These are phyloP conservation scores for Lanistes nyassanus DNA, from an alignment of 1,140 invertebrate species.

Conservation along the genomic window DNA sequence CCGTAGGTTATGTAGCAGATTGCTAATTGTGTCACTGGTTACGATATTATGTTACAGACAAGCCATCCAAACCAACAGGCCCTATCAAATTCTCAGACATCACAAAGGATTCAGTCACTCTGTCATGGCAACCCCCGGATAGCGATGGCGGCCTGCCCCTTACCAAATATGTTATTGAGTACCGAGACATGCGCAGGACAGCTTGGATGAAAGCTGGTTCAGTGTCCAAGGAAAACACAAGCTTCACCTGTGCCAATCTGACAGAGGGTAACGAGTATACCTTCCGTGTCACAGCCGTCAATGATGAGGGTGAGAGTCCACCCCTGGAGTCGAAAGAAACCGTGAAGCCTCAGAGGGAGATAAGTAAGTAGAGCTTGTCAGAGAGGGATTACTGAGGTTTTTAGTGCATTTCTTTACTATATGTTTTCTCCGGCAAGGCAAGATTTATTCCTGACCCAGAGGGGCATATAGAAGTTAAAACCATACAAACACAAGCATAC, in stretches of 20 bases:
- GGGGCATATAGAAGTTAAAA: not conserved
- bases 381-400: too few species aligned
- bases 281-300: conserved; percentile 95
- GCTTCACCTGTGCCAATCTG: conserved; percentile 79
- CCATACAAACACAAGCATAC: too few species aligned
- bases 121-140: conserved; percentile 88
- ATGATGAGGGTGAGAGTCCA: conserved; percentile 93
- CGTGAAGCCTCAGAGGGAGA: conserved; percentile 40
- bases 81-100: conserved; percentile 82
- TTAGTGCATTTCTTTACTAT: too few species aligned
- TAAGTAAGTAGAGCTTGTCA: not conserved
- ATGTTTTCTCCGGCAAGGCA: too few species aligned
- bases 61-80: conserved; percentile 89
- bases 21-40: not conserved
- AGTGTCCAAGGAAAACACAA: conserved; percentile 43
- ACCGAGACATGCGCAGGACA: conserved; percentile 90
- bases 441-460: too few species aligned
- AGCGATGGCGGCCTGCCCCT: conserved; percentile 94
- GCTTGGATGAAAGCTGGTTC: conserved; percentile 82
- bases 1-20: too few species aligned
- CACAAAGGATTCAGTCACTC: conserved; percentile 92
- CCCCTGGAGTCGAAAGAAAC: conserved; percentile 80
- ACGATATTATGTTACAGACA: conserved; percentile 73
- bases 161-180: conserved; percentile 94
- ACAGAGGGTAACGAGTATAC: conserved; percentile 95